Evolutionary conservation across 2,797 vertebrate species (phyloP), one percentile per base, ranked within the genome.

Genomic region (Silurus lanzhouensis): DNA sequence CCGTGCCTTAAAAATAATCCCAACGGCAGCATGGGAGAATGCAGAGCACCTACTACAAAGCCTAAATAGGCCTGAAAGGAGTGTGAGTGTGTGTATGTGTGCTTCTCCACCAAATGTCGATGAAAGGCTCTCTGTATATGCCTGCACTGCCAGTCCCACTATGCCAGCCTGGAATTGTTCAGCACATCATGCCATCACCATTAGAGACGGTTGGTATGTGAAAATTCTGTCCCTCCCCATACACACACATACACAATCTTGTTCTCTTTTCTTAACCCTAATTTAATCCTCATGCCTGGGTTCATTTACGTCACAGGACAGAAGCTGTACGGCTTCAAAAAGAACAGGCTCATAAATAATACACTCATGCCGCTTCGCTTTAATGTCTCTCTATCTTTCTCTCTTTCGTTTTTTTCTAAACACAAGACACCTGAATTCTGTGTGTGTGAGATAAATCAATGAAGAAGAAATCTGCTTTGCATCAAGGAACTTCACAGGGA

Each of bases 71-170:
- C 77, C 48, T 86, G 85, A 88, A 87, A 85, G 60, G 79, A 77
- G 58, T 57, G 70, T 72, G 58, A 44, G 60, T 78, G 58, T 67
- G 64, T 74, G 78, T 72, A 77, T 75, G 63, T 84, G 63, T 71
- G 72, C 84, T 75, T 91, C 88, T 91, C 88, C 89, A 89, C 77
- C 90, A 90, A 93, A 89, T 91, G 92, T 92, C 89, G 84, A 95
- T 96, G 96, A 97, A 97, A 95, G 91, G 87, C 91, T 83, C 91
- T 94, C 94, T 96, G 95, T 97, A 94, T 80, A 10, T 91, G 85
- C 66, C 67, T 89, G 74, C 72, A 82, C 88, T 76, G 85, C 82
- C 72, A 86, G 87, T 92, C 89, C 89, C 89, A 88, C 92, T 14
- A 46, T 95, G 94, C 95, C 95, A 96, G 94, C 90, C 90, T 57